Percentiles rank a stretch among this genome's conserved stretches.
Evolutionary conservation across 2,888 invertebrate species (phyloP).

Genomic region (Gortyna flavago): DNA sequence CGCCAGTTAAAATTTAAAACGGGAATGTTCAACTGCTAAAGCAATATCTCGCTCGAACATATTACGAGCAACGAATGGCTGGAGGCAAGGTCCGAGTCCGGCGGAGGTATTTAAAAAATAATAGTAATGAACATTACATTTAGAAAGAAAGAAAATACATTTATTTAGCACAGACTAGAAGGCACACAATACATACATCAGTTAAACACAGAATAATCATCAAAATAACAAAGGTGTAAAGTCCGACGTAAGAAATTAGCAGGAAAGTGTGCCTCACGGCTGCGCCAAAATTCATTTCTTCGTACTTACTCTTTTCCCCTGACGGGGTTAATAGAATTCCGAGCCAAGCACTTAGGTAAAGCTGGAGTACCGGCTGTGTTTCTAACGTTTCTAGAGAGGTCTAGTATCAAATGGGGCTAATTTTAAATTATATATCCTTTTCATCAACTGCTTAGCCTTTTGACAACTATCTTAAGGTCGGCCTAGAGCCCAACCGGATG

Average conservation of each 20-base stretch:
- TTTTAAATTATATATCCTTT: slow-evolving; percentile 8
- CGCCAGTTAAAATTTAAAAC: slow-evolving; percentile 40
- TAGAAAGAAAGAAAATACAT: too few relatives aligned
- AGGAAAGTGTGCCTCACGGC: too few relatives aligned
- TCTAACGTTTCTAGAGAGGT: slow-evolving; percentile 8
- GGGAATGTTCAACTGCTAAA: slow-evolving; percentile 35
- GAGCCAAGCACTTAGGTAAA: slow-evolving; percentile 28
- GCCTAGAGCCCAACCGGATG: neutral
- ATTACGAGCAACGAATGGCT: slow-evolving; percentile 34
- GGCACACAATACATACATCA: too few relatives aligned
- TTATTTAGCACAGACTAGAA: too few relatives aligned
- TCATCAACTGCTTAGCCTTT: neutral
- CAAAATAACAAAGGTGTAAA: too few relatives aligned
- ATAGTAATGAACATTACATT: slow-evolving; percentile 42
- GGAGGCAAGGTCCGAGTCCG: slow-evolving; percentile 20
- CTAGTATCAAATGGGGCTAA: neutral
- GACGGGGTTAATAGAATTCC: slow-evolving; percentile 48
- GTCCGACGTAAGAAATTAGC: too few relatives aligned
- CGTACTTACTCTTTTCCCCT: slow-evolving; percentile 41
- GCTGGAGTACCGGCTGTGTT: slow-evolving; percentile 14
- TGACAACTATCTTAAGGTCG: neutral
- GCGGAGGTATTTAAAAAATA: slow-evolving; percentile 50
- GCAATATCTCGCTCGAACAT: slow-evolving; percentile 53
- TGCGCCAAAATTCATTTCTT: too few relatives aligned
- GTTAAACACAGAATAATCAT: too few relatives aligned